Conservation (phyloP, 2,888 invertebrate species). For the Ophion costatus region DNA sequence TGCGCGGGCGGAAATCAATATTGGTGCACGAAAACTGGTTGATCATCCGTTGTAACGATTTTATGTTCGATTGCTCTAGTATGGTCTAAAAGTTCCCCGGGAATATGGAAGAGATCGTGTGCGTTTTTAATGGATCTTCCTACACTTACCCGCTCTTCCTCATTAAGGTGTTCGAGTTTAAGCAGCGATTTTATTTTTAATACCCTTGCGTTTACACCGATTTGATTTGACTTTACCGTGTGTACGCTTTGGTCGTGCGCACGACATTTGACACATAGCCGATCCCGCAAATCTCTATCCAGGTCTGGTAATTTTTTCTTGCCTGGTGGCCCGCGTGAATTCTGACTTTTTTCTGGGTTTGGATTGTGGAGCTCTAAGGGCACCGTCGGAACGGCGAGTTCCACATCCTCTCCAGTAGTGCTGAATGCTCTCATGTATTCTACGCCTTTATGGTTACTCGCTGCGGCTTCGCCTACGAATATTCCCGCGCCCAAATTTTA, state of each 20-base stretch:
- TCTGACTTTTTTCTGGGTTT: background rate
- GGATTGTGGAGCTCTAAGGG: slow-evolving; percentile 25
- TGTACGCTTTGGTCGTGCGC: background rate
- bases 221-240: slow-evolving; percentile 13
- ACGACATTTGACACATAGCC: too few species aligned
- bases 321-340: background rate
- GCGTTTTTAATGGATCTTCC: background rate
- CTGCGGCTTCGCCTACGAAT: slow-evolving; percentile 33
- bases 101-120: slow-evolving; percentile 22
- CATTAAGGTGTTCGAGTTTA: slow-evolving; percentile 36
- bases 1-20: slow-evolving; percentile 34
- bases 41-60: slow-evolving; percentile 33
- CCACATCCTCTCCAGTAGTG: slow-evolving; percentile 28
- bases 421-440: slow-evolving; percentile 33
- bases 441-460: slow-evolving; percentile 14
- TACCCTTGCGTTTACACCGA: background rate
- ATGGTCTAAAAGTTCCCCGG: slow-evolving; percentile 13
- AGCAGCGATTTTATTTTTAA: slow-evolving; percentile 13
- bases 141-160: slow-evolving; percentile 14
- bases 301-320: background rate
- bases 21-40: slow-evolving; percentile 26
- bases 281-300: background rate
- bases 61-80: slow-evolving; percentile 24
- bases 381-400: slow-evolving; percentile 33
- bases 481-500: background rate